phyloP scores from a whole-genome alignment of 2,113 vertebrate species.

The Eclectus roratus region DNA sequence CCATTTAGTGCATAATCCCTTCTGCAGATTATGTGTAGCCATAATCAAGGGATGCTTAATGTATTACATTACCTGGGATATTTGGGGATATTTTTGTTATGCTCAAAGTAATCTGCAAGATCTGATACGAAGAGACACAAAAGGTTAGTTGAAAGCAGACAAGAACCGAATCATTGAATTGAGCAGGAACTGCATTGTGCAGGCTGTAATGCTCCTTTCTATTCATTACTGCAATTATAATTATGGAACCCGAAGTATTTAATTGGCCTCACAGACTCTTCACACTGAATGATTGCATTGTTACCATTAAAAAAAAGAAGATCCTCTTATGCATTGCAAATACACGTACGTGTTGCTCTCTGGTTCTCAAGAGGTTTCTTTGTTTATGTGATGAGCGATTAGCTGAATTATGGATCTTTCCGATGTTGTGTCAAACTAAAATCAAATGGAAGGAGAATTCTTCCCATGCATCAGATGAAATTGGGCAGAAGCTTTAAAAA shows the following conservation, averaged over 20 bases:
- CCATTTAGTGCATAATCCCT: not conserved
- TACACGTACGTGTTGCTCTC: slow-evolving; percentile 63
- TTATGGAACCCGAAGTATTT: slow-evolving; percentile 77
- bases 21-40: not conserved
- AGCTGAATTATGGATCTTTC: slow-evolving; percentile 66
- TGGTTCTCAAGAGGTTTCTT: slow-evolving; percentile 75
- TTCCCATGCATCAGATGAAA: not conserved
- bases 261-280: slow-evolving; percentile 73
- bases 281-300: slow-evolving; percentile 77
- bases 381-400: slow-evolving; percentile 78
- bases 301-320: slow-evolving; percentile 55
- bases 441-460: slow-evolving; percentile 6
- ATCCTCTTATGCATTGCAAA: slow-evolving; percentile 66
- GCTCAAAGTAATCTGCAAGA: slow-evolving; percentile 21
- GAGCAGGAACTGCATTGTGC: slow-evolving; percentile 69
- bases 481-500: not conserved
- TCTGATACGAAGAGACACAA: slow-evolving; percentile 58
- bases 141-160: slow-evolving; percentile 68
- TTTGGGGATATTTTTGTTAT: slow-evolving; percentile 38
- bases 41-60: not conserved
- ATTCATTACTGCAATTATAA: slow-evolving; percentile 78
- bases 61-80: slow-evolving; percentile 32
- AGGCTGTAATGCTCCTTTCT: slow-evolving; percentile 62
- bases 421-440: slow-evolving; percentile 14
- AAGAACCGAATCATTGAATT: slow-evolving; percentile 22